Conservation (phyloP, 1,140 invertebrate genomes). For the Eumeta japonica region DNA sequence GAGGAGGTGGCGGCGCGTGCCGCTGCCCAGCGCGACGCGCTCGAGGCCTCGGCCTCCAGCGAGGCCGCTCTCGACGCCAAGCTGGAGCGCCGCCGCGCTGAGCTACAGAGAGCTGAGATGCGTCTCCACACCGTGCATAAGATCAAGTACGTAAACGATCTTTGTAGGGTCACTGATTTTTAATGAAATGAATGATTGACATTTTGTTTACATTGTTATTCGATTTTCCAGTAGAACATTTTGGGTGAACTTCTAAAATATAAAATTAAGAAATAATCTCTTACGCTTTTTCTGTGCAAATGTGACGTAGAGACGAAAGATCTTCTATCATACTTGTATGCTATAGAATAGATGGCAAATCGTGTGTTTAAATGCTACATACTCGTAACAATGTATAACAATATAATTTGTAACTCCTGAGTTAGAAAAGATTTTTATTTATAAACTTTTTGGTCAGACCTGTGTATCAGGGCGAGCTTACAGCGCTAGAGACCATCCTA, state of each 20-base stretch:
- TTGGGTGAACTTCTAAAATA: too few relatives aligned
- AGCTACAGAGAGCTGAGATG: conserved; percentile 91
- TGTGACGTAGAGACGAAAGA: too few relatives aligned
- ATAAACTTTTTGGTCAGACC: conserved; percentile 64
- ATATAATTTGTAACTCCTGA: neutral
- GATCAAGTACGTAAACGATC: conserved; percentile 66
- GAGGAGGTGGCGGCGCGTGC: conserved; percentile 69
- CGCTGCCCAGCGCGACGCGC: conserved; percentile 69
- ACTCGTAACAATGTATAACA: too few relatives aligned
- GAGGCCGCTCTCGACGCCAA: conserved; percentile 86
- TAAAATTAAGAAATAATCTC: too few relatives aligned
- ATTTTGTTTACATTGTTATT: too few relatives aligned
- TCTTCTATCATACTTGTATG: too few relatives aligned
- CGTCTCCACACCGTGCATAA: conserved; percentile 89
- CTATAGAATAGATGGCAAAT: too few relatives aligned
- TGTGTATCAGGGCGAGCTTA: conserved; percentile 96
- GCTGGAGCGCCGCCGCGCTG: conserved; percentile 86
- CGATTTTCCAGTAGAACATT: too few relatives aligned
- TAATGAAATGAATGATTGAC: too few relatives aligned
- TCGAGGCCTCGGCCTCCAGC: conserved; percentile 81
- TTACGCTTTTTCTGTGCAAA: too few relatives aligned
- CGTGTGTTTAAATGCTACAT: too few relatives aligned
- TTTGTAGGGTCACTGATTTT: conserved; percentile 1
- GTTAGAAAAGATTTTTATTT: conserved; percentile 1
- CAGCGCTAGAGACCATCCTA: conserved; percentile 84